These are phyloP conservation scores for Equus przewalskii DNA, from an alignment of 2,113 vertebrate species.

Conservation along the genomic window DNA sequence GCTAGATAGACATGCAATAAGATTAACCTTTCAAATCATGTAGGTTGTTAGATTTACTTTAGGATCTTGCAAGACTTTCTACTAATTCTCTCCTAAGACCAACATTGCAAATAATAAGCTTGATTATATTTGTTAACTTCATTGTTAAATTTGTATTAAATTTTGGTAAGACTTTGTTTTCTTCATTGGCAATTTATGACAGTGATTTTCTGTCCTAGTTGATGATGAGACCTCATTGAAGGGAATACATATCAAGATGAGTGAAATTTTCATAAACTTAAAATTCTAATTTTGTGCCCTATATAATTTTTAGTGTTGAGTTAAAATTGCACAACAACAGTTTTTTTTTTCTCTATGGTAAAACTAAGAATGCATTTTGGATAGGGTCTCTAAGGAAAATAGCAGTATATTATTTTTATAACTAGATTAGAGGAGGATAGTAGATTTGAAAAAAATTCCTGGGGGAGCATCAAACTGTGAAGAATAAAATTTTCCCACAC, in stretches of 20 bases:
- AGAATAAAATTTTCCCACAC: neutral
- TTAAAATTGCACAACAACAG: neutral
- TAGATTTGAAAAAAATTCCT: neutral
- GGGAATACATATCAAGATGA: neutral
- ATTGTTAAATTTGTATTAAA: neutral
- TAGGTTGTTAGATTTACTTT: neutral
- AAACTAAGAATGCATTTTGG: slow-evolving; percentile 33
- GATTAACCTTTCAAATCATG: neutral
- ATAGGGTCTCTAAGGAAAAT: neutral
- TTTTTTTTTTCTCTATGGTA: neutral
- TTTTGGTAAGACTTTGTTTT: neutral
- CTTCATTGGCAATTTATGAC: neutral
- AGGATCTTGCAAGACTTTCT: neutral
- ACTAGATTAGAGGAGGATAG: neutral
- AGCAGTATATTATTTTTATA: slow-evolving; percentile 4
- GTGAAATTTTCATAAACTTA: neutral
- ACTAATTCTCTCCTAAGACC: neutral
- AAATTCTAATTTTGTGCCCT: neutral
- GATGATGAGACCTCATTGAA: neutral
- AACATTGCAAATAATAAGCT: neutral
- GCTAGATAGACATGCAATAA: neutral
- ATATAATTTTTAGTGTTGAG: neutral
- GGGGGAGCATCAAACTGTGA: neutral
- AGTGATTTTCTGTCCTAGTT: neutral
- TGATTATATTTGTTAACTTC: neutral